Conservation (phyloP, 2,113 vertebrate genomes). For the Procavia capensis region DNA sequence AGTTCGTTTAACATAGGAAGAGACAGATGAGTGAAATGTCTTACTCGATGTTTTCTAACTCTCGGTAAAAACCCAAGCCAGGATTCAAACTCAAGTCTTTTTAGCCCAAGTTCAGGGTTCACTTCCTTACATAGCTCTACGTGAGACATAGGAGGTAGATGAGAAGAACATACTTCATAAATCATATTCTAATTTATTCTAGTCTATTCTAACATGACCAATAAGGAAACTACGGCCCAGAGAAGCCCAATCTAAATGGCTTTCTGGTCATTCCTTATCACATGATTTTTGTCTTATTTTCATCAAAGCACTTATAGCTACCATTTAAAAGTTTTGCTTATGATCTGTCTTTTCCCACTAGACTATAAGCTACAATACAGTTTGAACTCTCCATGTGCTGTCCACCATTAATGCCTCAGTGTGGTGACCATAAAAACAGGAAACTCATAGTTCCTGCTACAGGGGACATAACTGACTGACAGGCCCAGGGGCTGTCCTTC, state of each 20-base stretch:
- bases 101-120: not conserved
- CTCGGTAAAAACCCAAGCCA: not conserved
- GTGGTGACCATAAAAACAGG: not conserved
- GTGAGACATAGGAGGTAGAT: not conserved
- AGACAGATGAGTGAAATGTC: not conserved
- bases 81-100: not conserved
- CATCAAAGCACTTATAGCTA: not conserved
- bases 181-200: not conserved
- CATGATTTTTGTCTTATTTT: not conserved
- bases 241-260: not conserved
- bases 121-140: not conserved
- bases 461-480: not conserved
- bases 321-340: constrained; percentile 17
- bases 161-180: not conserved
- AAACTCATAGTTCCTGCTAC: not conserved
- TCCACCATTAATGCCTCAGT: not conserved
- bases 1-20: not conserved
- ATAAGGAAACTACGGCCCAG: not conserved
- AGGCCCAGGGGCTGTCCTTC: not conserved
- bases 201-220: not conserved
- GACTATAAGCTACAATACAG: not conserved
- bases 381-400: not conserved
- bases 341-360: not conserved
- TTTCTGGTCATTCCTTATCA: not conserved
- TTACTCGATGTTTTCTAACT: not conserved